phyloP scores from a whole-genome alignment of 2,113 vertebrate species.

The Sinocyclocheilus maitianheensis region DNA sequence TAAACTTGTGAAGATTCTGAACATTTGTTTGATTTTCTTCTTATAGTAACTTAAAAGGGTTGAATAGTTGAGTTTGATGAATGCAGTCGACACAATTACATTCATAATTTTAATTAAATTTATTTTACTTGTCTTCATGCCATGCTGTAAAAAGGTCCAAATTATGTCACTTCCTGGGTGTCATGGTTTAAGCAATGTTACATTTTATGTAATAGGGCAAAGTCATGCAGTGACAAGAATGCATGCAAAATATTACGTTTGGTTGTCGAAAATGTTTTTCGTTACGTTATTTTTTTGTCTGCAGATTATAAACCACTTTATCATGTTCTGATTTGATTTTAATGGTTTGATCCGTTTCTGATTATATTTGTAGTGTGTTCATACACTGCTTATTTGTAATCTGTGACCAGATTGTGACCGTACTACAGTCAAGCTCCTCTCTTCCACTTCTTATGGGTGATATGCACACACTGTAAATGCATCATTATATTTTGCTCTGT shows the following conservation, averaged over 20 bases:
- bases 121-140: too few species aligned
- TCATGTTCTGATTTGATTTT: background rate
- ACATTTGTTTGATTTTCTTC: too few species aligned
- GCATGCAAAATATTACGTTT: background rate
- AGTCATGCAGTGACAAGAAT: background rate
- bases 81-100: too few species aligned
- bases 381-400: background rate
- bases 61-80: too few species aligned
- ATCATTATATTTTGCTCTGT: background rate
- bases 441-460: background rate
- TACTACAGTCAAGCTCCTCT: background rate
- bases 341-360: too few species aligned
- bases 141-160: too few species aligned
- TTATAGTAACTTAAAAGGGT: too few species aligned
- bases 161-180: background rate
- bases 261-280: background rate
- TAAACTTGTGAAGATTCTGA: too few species aligned
- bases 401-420: background rate
- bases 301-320: background rate
- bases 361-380: background rate
- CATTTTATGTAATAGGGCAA: background rate
- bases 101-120: too few species aligned
- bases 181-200: background rate
- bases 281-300: background rate
- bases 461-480: background rate